These are phyloP conservation scores for Ophraella communa DNA, from an alignment of 2,888 invertebrate species.

Conservation along the genomic window DNA sequence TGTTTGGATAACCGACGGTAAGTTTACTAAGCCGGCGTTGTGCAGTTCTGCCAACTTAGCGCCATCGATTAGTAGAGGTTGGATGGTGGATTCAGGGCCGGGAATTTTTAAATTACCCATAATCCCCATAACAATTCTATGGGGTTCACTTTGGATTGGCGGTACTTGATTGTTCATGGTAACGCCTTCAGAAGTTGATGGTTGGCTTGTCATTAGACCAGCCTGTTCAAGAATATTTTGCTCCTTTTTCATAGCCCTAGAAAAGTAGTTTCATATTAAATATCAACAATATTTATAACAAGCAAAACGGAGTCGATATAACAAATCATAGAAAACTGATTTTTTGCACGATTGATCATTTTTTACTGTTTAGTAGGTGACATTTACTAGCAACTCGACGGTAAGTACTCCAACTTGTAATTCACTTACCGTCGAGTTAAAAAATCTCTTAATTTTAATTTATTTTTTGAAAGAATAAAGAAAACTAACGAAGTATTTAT, in stretches of 20 bases:
- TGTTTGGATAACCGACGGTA: slow-evolving; percentile 45
- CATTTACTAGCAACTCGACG: too few species aligned
- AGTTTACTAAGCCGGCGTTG: slow-evolving; percentile 39
- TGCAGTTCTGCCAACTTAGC: slow-evolving; percentile 51
- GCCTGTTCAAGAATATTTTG: slow-evolving; percentile 22
- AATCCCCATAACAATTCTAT: slow-evolving; percentile 46
- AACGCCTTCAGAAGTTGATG: slow-evolving; percentile 15
- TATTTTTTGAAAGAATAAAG: too few species aligned
- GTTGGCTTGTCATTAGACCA: slow-evolving; percentile 17
- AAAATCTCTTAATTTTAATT: too few species aligned
- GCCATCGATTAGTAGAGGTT: slow-evolving; percentile 50
- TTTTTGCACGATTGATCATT: too few species aligned
- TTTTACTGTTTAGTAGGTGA: too few species aligned
- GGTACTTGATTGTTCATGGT: slow-evolving; percentile 20
- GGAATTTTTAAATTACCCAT: slow-evolving; percentile 48
- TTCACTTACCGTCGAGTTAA: too few species aligned
- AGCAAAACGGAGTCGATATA: too few species aligned
- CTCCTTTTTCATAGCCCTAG: slow-evolving; percentile 26
- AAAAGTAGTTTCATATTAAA: not conserved
- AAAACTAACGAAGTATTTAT: too few species aligned
- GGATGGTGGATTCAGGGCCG: slow-evolving; percentile 19
- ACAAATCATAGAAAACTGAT: too few species aligned
- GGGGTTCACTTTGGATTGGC: slow-evolving; percentile 39
- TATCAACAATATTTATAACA: too few species aligned
- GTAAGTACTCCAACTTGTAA: too few species aligned